phyloP scores from a whole-genome alignment of 2,888 invertebrate genomes.

The Himalopsyche japonica region DNA sequence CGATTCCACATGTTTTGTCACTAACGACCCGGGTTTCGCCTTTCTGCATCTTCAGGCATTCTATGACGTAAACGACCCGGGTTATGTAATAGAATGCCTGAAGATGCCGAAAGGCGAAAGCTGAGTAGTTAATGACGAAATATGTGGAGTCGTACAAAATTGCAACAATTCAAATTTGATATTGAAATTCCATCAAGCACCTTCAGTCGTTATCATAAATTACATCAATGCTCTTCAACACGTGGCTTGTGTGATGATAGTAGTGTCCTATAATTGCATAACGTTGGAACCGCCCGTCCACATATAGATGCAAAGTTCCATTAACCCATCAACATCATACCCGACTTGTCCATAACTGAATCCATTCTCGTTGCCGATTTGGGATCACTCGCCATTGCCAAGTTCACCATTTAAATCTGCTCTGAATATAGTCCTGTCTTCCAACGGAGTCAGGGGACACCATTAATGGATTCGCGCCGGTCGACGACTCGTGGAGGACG shows the following conservation, averaged over 20 bases:
- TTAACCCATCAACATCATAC: neutral
- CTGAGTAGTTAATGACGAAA: too few relatives aligned
- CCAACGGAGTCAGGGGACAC: neutral
- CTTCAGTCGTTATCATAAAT: too few relatives aligned
- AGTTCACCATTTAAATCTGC: neutral
- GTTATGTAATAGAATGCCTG: too few relatives aligned
- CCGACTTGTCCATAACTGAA: neutral
- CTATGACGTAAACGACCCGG: too few relatives aligned
- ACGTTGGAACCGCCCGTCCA: neutral
- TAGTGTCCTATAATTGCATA: neutral
- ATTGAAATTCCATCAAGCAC: too few relatives aligned
- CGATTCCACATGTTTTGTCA: too few relatives aligned
- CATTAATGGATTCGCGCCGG: neutral
- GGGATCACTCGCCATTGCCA: neutral
- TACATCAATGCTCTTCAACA: too few relatives aligned
- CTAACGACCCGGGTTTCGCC: neutral
- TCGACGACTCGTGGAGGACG: neutral
- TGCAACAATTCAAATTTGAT: too few relatives aligned
- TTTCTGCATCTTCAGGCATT: neutral
- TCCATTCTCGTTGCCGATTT: neutral
- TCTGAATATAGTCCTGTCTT: neutral
- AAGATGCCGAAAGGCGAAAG: too few relatives aligned
- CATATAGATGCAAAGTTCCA: neutral
- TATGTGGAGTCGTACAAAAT: too few relatives aligned
- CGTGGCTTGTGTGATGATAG: too few relatives aligned